Evolutionary conservation across 2,888 invertebrate genomes (phyloP), one percentile per base, ranked within the genome.

Genomic region (Calephelis perditalis): DNA sequence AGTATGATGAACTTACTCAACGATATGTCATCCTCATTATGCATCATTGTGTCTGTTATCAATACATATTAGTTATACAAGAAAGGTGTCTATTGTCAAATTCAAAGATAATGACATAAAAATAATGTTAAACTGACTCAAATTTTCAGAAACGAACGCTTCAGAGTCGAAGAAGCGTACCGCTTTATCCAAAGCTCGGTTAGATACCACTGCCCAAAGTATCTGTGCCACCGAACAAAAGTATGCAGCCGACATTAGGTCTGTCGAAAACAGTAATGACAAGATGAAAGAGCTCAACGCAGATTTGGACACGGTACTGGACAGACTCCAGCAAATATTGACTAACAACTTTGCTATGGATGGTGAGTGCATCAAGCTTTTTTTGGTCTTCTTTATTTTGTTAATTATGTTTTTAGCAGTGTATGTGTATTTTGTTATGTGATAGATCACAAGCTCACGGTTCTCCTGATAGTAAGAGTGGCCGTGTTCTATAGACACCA

Each of bases 241-340:
- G 65, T 90, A 78, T 67, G 84, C 84, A 1, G 85, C 81, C 0
- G 88, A 91, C 67, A 78, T 86, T 11, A 79, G 76, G 26, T 75
- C 76, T 26, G 83, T 89, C 55, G 86, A 81, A 49, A 70, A 69
- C 62, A 81, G 84, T 61, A 89, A 86, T 57, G 79, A 85, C 71
- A 86, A 86, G 69, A 88, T 91, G 79, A 81, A 81, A 68, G 91
- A 91, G 47, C 86, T 93, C 58, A 94, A 94, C 68, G 93, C 92
- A 0, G 94, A 94, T 73, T 76, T 95, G 6, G 94, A 95, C 73
- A 92, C 93, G 3, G 95, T 94, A 26, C 75, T 95, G 58, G 94
- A 94, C 44, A 91, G 94, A 66, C 80, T 95, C 67, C 94, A 95
- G 77, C 93, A 94, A 79, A 94, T 95, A 81, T 80, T 95, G 59